phyloP scores from a whole-genome alignment of 2,888 invertebrate genomes.

The Marronus borbonicus region DNA sequence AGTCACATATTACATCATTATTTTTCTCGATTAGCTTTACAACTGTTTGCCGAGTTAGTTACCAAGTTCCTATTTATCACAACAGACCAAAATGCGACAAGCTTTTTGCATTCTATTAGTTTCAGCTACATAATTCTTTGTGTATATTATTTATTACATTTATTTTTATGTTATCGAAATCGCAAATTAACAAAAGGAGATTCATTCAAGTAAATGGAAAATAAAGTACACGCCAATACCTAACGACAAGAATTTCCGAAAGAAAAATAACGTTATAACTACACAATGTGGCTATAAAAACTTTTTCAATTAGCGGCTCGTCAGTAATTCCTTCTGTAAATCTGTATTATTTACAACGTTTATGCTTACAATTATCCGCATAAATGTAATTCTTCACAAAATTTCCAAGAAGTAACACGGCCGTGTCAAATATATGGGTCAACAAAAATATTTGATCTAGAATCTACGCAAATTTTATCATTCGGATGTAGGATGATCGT shows the following conservation, averaged over 20 bases:
- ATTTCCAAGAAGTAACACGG: constrained; percentile 30
- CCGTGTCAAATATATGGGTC: constrained; percentile 33
- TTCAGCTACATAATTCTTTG: too few species aligned
- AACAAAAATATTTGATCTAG: constrained; percentile 45
- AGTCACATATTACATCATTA: too few species aligned
- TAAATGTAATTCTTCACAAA: constrained; percentile 37
- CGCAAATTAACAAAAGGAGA: neutral
- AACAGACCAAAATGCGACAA: too few species aligned
- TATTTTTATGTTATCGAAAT: too few species aligned
- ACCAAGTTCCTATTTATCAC: too few species aligned
- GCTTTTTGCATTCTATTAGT: too few species aligned
- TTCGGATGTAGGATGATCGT: constrained; percentile 26
- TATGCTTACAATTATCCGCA: constrained; percentile 35
- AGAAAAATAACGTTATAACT: constrained; percentile 34
- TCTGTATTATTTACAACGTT: constrained; percentile 39
- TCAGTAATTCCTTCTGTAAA: constrained; percentile 38
- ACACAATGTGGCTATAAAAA: constrained; percentile 39
- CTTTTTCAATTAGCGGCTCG: constrained; percentile 26
- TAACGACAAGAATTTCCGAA: constrained; percentile 22
- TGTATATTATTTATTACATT: too few species aligned
- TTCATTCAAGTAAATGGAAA: neutral
- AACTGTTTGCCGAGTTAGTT: too few species aligned
- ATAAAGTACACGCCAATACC: neutral
- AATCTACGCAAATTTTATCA: constrained; percentile 34
- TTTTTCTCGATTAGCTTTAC: too few species aligned